phyloP scores from a whole-genome alignment of 2,888 invertebrate species.

The Eristalis intricaria region DNA sequence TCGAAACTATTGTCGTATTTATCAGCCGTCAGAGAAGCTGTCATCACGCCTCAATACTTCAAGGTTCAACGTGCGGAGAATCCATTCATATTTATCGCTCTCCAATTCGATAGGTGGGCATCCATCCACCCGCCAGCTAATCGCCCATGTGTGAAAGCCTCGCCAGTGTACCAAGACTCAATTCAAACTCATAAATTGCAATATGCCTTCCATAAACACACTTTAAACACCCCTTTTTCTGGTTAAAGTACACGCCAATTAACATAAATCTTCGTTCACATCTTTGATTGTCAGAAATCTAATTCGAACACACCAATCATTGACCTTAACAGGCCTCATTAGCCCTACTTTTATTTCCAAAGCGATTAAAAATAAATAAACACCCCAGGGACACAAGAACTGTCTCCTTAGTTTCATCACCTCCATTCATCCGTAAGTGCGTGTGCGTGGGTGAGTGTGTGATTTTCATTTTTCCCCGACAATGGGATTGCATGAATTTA shows the following conservation, averaged over 20 bases:
- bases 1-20: neutral
- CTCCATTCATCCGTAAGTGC: neutral
- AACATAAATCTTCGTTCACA: slow-evolving; percentile 29
- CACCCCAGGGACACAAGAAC: slow-evolving; percentile 18
- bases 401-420: slow-evolving; percentile 20
- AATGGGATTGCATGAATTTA: neutral
- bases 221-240: slow-evolving; percentile 31
- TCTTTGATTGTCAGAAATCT: slow-evolving; percentile 29
- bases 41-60: neutral
- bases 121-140: neutral
- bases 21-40: neutral
- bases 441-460: neutral
- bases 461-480: neutral
- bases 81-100: neutral
- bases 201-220: slow-evolving; percentile 29
- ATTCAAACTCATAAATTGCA: neutral
- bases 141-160: neutral
- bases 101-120: neutral
- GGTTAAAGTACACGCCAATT: slow-evolving; percentile 7
- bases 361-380: slow-evolving; percentile 60
- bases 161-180: neutral
- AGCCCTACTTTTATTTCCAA: neutral
- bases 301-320: slow-evolving; percentile 44
- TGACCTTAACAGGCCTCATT: slow-evolving; percentile 40
- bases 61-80: neutral